A percentile compares a stretch with the other conserved stretches of the same genome.
These are phyloP conservation scores for Nycticorax nycticorax DNA, from an alignment of 2,113 vertebrate genomes.

Conservation along the genomic window DNA sequence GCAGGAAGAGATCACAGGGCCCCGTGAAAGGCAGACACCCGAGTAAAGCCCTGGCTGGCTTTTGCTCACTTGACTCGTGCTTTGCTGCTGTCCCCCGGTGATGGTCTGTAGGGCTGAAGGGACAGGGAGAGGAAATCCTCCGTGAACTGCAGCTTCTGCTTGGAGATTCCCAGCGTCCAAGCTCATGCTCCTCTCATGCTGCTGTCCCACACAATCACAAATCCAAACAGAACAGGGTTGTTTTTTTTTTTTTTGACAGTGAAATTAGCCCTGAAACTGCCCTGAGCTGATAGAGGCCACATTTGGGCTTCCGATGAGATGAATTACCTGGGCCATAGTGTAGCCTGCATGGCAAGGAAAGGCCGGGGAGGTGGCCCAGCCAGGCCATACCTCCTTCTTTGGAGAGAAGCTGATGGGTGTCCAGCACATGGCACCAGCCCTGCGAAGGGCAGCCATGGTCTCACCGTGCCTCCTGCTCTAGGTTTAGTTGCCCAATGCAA, in stretches of 20 bases:
- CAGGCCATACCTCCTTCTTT: neutral
- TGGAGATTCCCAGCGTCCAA: neutral
- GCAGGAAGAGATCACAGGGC: neutral
- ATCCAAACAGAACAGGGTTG: neutral
- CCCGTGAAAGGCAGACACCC: neutral
- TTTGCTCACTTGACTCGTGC: neutral
- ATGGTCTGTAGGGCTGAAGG: neutral
- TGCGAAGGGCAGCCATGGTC: neutral
- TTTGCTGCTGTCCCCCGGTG: neutral
- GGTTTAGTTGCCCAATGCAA: neutral
- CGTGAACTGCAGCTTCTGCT: neutral
- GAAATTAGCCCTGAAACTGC: neutral
- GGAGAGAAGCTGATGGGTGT: neutral
- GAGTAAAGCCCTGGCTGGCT: neutral
- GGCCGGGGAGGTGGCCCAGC: neutral
- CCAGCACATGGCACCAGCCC: neutral
- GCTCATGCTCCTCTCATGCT: neutral
- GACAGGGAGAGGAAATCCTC: neutral
- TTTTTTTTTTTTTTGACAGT: neutral
- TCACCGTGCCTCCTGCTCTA: neutral
- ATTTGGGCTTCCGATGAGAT: neutral
- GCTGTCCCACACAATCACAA: neutral
- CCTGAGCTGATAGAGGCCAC: neutral
- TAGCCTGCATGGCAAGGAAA: neutral
- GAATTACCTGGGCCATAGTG: neutral